Evolutionary conservation across 2,113 vertebrate genomes (phyloP).

Genomic region (Chaetura pelagica): DNA sequence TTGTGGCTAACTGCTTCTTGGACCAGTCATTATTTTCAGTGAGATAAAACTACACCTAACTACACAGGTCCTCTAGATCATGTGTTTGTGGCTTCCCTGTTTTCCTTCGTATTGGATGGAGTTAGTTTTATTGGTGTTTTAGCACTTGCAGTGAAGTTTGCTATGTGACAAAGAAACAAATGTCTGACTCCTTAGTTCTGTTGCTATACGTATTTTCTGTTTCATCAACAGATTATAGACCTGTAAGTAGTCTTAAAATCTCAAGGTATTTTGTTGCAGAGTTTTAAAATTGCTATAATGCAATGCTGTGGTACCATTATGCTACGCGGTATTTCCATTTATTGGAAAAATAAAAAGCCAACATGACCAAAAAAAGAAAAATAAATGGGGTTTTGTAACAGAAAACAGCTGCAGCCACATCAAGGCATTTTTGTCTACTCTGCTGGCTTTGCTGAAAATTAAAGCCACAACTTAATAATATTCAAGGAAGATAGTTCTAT

Average conservation of each 20-base stretch:
- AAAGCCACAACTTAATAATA: conserved; percentile 52
- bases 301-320: neutral
- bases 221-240: neutral
- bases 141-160: neutral
- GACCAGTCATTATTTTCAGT: neutral
- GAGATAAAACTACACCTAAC: neutral
- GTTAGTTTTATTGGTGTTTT: neutral
- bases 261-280: neutral
- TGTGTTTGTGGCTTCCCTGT: neutral
- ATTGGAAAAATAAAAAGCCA: neutral
- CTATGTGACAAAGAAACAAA: neutral
- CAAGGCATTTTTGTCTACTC: conserved; percentile 65
- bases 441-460: conserved; percentile 57
- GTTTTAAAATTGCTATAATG: neutral
- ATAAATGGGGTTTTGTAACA: conserved; percentile 22
- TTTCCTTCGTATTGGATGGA: neutral
- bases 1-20: neutral
- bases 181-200: neutral
- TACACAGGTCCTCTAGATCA: neutral
- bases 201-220: neutral
- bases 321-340: neutral
- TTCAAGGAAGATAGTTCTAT: conserved; percentile 21
- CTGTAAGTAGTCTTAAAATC: neutral
- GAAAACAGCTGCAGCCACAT: conserved; percentile 69
- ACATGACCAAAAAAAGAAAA: neutral